Conservation (phyloP, 2,113 vertebrate genomes). For the Anser cygnoides region DNA sequence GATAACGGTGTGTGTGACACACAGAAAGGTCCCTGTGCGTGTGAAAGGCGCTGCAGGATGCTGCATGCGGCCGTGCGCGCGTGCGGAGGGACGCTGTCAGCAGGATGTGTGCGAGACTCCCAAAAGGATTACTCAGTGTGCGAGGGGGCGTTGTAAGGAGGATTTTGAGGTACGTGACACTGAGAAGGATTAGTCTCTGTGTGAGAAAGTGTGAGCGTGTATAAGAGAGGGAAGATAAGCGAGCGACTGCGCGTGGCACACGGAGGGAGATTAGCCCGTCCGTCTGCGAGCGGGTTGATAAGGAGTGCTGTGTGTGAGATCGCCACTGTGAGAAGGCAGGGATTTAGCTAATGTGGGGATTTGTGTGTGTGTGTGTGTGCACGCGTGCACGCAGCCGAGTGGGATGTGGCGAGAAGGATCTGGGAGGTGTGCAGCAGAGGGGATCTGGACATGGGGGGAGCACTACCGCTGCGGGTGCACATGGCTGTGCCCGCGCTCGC, state of each 20-base stretch:
- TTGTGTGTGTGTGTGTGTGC: background rate
- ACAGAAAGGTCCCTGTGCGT: background rate
- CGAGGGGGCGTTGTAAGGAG: slow-evolving; percentile 4
- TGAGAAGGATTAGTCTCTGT: slow-evolving; percentile 44
- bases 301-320: background rate
- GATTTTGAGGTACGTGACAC: slow-evolving; percentile 42
- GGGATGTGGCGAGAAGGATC: accelerated
- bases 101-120: background rate
- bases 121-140: slow-evolving; percentile 41
- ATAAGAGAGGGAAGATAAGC: slow-evolving; percentile 24
- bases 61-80: background rate
- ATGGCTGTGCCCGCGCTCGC: accelerated
- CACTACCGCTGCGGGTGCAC: accelerated
- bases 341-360: slow-evolving; percentile 12
- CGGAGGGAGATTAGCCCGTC: background rate
- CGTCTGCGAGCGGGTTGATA: background rate
- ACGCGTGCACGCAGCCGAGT: accelerated
- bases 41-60: background rate
- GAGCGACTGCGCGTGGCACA: accelerated
- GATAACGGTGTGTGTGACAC: background rate
- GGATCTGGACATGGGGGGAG: background rate
- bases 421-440: background rate
- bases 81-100: background rate
- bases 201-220: background rate
- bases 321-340: accelerated